Conservation (phyloP, 2,113 vertebrate genomes). For the Cyanoderma ruficeps region DNA sequence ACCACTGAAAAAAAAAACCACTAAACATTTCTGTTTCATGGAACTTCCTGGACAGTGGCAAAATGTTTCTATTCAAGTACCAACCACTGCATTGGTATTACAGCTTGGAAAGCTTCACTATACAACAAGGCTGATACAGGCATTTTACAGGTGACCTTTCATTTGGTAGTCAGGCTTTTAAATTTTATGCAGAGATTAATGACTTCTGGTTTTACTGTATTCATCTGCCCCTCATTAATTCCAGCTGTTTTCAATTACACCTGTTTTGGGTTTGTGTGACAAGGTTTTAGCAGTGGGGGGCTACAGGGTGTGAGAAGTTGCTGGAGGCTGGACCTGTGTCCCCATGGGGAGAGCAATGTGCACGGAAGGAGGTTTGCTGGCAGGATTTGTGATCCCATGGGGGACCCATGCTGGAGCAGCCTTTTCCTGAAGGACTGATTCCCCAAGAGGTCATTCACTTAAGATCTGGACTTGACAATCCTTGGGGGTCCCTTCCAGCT, state of each 20-base stretch:
- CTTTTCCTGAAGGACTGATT: not conserved
- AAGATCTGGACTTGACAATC: not conserved
- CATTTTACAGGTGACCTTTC: not conserved
- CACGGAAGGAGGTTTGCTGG: not conserved
- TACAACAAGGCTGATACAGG: not conserved
- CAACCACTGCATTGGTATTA: not conserved
- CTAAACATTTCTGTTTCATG: not conserved
- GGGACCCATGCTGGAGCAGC: not conserved
- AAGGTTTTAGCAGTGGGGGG: not conserved
- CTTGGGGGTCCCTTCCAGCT: not conserved
- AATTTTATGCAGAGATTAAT: not conserved
- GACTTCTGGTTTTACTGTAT: not conserved
- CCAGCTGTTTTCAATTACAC: not conserved
- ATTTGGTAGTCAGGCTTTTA: not conserved
- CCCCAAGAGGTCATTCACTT: not conserved
- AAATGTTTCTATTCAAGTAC: not conserved
- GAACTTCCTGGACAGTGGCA: not conserved
- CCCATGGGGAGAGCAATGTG: not conserved
- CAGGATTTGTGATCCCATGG: not conserved
- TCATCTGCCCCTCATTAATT: not conserved
- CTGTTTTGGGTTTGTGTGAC: not conserved
- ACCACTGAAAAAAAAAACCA: not conserved
- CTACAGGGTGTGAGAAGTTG: not conserved
- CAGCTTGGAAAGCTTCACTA: not conserved
- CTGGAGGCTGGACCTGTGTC: not conserved